phyloP scores from a whole-genome alignment of 2,888 invertebrate genomes.

The Oligia latruncula region DNA sequence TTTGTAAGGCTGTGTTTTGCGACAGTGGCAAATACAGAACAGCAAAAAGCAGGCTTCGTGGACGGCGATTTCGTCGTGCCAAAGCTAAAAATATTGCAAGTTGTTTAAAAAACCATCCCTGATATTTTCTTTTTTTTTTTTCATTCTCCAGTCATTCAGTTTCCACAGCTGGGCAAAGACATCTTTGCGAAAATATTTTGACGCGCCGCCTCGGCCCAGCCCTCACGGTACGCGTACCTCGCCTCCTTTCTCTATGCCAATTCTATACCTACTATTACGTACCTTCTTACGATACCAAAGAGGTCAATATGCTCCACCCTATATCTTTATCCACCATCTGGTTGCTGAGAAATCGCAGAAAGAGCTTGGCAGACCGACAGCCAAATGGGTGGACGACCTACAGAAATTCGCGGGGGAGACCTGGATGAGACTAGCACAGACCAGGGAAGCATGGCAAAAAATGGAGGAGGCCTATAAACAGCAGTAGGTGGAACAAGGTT shows the following conservation, averaged over 20 bases:
- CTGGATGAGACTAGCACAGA: not conserved
- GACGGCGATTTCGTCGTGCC: not conserved
- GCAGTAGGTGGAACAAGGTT: not conserved
- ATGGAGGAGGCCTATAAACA: not conserved
- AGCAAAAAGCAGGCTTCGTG: not conserved
- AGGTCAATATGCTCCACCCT: not conserved
- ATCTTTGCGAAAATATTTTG: not conserved
- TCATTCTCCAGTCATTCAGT: not conserved
- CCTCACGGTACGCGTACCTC: not conserved
- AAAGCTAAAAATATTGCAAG: not conserved
- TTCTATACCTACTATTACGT: not conserved
- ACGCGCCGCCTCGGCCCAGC: not conserved
- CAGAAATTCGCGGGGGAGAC: not conserved
- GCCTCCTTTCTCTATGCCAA: not conserved
- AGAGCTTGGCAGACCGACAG: not conserved
- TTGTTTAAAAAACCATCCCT: too few relatives aligned
- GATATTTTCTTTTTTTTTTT: not conserved
- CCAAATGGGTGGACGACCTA: not conserved
- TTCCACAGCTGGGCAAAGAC: not conserved
- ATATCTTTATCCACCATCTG: not conserved
- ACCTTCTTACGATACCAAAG: not conserved
- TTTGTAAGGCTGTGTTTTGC: too few relatives aligned
- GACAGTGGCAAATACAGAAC: not conserved
- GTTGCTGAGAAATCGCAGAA: not conserved
- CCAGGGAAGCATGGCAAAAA: not conserved